Base-by-base conservation (phyloP, 2,888 invertebrate genomes). In the Mesorhabditis sp. region DNA sequence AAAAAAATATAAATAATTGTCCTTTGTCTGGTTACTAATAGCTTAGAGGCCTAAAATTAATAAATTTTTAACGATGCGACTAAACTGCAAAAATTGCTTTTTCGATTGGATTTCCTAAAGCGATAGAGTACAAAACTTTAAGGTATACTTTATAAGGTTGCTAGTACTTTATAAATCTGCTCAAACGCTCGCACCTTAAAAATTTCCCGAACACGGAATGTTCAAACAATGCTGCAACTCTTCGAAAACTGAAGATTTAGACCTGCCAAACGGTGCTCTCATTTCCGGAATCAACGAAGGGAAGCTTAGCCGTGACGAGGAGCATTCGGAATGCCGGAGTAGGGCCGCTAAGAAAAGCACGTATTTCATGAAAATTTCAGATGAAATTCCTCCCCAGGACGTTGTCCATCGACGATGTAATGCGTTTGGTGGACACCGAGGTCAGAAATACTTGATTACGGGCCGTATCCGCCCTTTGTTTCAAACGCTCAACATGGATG, bases 361-460 rank as follows among this genome's bases (percentile, higher is more conserved):
- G 67, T 28, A 70, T 80, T 41, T 67, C 50, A 3, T 66, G 74
- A 58, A n/a, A 28, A 62, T 68, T 5, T 68, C 62, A 43, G 45
- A 43, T 41, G 28, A 13, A n/a, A 6, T 67, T 77, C 50, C 61
- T 80, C 4, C 79, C 84, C 4, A 69, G 78, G 7, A 70, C 80
- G 4, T 67, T 80, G 2, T 84, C 83, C 2, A 77, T 84, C 15
- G 83, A 83, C 69, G 83, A 83, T 63, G 84, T 83, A 6, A 83
- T 85, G 83, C 68, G 75, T 45, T 71, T 77, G 73, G 77, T 77
- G 41, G 77, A 77, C 67, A 75, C 77, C 1, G 74, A 74, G 61
- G 77, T 74, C 45, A 75, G 77, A 4, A 72, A 74, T 68, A 74
- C 72, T 63, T 44, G 72, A 7, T 67, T 70, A 44, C 7, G 69